Evolutionary conservation across 2,113 vertebrate species (phyloP).

Genomic region (Cairina moschata): DNA sequence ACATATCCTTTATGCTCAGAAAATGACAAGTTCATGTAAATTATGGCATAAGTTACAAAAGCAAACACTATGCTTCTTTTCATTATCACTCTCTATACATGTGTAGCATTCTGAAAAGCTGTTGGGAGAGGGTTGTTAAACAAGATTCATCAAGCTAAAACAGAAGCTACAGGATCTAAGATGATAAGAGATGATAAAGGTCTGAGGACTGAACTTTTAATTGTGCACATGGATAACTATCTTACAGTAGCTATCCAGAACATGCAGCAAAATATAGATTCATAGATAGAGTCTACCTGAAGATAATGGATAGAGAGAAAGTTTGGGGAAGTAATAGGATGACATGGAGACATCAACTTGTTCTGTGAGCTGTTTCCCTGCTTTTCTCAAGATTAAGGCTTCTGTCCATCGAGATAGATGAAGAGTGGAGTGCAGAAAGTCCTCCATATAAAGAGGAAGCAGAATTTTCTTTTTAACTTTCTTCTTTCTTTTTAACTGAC

Average conservation of each 20-base stretch:
- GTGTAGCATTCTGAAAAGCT: neutral
- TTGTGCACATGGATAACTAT: neutral
- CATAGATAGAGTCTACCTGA: neutral
- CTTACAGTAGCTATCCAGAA: neutral
- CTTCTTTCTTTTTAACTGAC: neutral
- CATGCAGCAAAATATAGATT: neutral
- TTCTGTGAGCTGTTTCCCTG: neutral
- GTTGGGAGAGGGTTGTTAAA: neutral
- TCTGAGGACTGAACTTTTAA: neutral
- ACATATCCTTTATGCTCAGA: neutral
- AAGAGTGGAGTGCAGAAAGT: neutral
- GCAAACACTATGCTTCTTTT: neutral
- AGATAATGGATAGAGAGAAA: neutral
- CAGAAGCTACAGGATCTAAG: neutral
- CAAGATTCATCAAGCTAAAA: neutral
- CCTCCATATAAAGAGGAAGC: neutral
- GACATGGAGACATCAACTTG: neutral
- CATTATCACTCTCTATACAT: neutral
- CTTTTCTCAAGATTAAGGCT: neutral
- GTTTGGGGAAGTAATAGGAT: neutral
- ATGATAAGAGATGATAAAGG: neutral
- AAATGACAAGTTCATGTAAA: slow-evolving; percentile 17
- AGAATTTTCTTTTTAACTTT: neutral
- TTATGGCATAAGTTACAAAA: neutral
- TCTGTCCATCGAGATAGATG: neutral